A percentile compares a stretch with the other conserved stretches of the same genome.
Conservation (phyloP, 2,797 vertebrate genomes). For the Fringilla coelebs region DNA sequence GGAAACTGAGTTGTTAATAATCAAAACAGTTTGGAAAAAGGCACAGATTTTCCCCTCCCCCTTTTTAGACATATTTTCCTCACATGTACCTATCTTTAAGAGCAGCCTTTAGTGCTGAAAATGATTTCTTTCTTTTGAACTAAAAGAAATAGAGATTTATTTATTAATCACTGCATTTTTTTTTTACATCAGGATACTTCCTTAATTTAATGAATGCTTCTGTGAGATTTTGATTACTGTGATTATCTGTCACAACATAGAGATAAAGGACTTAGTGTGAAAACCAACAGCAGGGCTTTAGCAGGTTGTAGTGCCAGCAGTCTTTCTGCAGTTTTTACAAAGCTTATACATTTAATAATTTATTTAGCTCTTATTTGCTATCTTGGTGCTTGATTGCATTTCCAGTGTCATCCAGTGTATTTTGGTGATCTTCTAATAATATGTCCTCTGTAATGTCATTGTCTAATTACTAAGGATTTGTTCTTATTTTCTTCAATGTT, state of each 20-base stretch:
- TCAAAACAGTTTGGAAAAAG: constrained; percentile 29
- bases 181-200: background rate
- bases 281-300: background rate
- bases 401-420: background rate
- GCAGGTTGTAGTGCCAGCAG: background rate
- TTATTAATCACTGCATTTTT: background rate
- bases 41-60: background rate
- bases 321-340: background rate
- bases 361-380: background rate
- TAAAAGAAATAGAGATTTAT: background rate
- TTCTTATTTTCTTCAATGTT: background rate
- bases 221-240: background rate
- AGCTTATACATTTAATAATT: background rate
- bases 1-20: constrained; percentile 13
- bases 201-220: background rate
- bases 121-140: background rate
- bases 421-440: background rate
- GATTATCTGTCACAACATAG: background rate
- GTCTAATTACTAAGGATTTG: background rate
- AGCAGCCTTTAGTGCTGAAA: background rate
- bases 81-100: background rate
- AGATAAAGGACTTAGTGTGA: background rate
- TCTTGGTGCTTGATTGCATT: background rate
- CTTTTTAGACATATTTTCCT: background rate
- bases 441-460: background rate